A percentile compares a stretch with the other conserved stretches of the same genome.
These are phyloP conservation scores for Coenonympha glycerion DNA, from an alignment of 2,888 invertebrate species.

Conservation along the genomic window DNA sequence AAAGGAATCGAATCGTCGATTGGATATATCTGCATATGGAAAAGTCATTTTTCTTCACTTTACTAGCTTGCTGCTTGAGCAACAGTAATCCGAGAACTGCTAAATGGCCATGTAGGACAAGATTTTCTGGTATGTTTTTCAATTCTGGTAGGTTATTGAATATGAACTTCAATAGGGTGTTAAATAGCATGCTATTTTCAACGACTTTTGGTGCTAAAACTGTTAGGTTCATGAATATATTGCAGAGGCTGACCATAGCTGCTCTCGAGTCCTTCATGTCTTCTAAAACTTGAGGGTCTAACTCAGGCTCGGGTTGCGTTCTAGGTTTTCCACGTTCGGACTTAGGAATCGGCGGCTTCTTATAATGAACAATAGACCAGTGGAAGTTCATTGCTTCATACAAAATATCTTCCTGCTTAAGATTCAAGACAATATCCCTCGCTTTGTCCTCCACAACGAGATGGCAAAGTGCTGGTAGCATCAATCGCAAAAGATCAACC, in stretches of 20 bases:
- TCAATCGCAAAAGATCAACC: constrained; percentile 84
- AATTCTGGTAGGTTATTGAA: constrained; percentile 89
- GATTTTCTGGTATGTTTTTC: constrained; percentile 87
- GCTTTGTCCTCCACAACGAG: constrained; percentile 93
- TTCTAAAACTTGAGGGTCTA: constrained; percentile 83
- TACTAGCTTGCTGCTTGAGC: constrained; percentile 87
- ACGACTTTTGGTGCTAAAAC: constrained; percentile 90
- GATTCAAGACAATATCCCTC: constrained; percentile 84
- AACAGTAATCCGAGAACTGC: constrained; percentile 88
- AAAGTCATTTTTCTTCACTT: constrained; percentile 90
- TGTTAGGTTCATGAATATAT: constrained; percentile 93
- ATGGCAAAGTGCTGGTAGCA: constrained; percentile 93
- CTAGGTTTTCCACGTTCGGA: constrained; percentile 85
- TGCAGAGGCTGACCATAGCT: constrained; percentile 92
- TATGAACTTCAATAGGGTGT: constrained; percentile 87
- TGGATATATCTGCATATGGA: constrained; percentile 92
- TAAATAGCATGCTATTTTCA: constrained; percentile 84
- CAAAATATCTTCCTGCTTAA: constrained; percentile 86
- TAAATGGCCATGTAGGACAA: constrained; percentile 89
- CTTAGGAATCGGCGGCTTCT: constrained; percentile 86
- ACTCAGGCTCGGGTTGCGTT: constrained; percentile 84
- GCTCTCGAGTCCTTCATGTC: constrained; percentile 89
- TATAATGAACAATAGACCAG: constrained; percentile 91
- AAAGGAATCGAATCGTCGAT: constrained; percentile 90
- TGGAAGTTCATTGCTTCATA: constrained; percentile 88